These are phyloP conservation scores for Florisuga fusca DNA, from an alignment of 2,797 vertebrate genomes.

Conservation along the genomic window DNA sequence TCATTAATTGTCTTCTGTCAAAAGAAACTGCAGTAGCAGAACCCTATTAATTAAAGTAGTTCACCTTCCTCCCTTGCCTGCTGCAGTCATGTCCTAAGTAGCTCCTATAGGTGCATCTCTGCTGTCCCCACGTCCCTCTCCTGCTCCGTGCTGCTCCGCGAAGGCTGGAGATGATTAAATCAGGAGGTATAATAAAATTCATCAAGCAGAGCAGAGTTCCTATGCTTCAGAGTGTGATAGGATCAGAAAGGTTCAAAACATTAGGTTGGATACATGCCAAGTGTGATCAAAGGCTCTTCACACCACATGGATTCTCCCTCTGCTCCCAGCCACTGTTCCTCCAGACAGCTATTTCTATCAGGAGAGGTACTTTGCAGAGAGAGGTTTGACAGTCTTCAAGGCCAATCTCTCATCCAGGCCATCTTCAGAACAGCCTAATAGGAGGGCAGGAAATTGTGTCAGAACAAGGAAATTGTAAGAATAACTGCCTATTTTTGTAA, in stretches of 20 bases:
- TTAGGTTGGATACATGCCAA: rapidly evolving
- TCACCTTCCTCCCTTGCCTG: slow-evolving; percentile 1
- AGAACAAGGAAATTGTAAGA: slow-evolving; percentile 50
- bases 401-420: slow-evolving; percentile 34
- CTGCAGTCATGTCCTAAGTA: not conserved
- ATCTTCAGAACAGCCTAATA: slow-evolving; percentile 2
- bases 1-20: slow-evolving; percentile 42
- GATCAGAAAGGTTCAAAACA: not conserved
- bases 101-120: not conserved
- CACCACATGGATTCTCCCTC: not conserved
- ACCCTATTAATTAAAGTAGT: not conserved
- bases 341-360: not conserved
- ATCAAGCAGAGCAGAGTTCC: not conserved
- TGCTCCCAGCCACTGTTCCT: slow-evolving; percentile 9
- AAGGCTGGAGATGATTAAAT: not conserved
- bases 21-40: not conserved
- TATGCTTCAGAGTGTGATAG: not conserved
- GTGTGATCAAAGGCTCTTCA: slow-evolving; percentile 30
- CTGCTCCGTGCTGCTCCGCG: not conserved
- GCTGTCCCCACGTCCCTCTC: not conserved
- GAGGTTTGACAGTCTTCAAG: slow-evolving; percentile 27
- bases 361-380: not conserved
- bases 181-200: not conserved
- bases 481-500: slow-evolving; percentile 56
- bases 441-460: slow-evolving; percentile 59